Evolutionary conservation across 1,140 invertebrate genomes (phyloP).

Genomic region (Cotesia vestalis): DNA sequence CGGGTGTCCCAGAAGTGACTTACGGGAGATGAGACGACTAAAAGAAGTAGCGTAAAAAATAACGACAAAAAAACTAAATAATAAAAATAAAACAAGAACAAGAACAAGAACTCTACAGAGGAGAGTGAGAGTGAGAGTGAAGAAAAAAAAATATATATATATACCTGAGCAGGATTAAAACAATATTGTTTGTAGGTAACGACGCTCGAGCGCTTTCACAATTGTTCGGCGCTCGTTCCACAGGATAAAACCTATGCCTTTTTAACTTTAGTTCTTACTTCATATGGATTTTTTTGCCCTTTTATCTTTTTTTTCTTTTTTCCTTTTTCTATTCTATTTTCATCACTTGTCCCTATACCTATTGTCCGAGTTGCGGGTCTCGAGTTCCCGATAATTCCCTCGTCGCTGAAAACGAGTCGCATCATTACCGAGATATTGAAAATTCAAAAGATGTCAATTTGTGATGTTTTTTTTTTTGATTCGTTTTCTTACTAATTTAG

Average conservation of each 20-base stretch:
- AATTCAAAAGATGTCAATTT: slow-evolving; percentile 22
- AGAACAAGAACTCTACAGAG: not conserved
- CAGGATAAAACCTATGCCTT: slow-evolving; percentile 15
- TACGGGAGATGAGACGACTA: not conserved
- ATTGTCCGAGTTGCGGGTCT: slow-evolving; percentile 31
- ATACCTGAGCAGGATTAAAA: slow-evolving; percentile 23
- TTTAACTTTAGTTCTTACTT: slow-evolving; percentile 14
- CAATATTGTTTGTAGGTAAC: slow-evolving; percentile 35
- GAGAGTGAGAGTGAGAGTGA: no score
- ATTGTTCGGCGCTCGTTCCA: slow-evolving; percentile 17
- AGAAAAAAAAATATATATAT: not conserved
- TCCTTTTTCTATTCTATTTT: not conserved
- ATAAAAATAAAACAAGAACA: slow-evolving; percentile 7
- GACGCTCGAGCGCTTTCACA: slow-evolving; percentile 24
- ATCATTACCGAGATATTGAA: slow-evolving; percentile 30
- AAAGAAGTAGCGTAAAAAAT: slow-evolving; percentile 18
- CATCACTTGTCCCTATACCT: not conserved
- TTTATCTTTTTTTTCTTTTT: not conserved
- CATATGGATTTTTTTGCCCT: not conserved
- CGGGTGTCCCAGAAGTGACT: slow-evolving; percentile 8
- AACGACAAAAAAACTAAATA: not conserved
- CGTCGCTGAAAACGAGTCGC: slow-evolving; percentile 18
- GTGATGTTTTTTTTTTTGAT: not conserved
- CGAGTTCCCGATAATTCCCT: slow-evolving; percentile 33
- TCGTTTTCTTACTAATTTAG: no score